Evolutionary conservation across 2,888 invertebrate species (phyloP).

Genomic region (Heliconius hortense): DNA sequence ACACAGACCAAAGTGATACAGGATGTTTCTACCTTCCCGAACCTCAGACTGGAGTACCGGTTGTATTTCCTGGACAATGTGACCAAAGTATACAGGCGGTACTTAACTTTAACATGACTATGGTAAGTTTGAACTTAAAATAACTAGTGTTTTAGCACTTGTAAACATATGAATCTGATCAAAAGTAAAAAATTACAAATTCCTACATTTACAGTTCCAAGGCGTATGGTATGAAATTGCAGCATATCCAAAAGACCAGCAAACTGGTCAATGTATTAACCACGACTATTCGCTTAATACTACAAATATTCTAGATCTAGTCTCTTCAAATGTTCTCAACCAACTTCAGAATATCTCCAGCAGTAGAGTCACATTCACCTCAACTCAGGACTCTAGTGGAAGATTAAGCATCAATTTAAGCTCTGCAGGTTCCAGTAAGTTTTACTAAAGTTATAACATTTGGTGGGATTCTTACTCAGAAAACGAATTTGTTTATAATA

Average conservation of each 20-base stretch:
- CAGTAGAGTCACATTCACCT: conserved; percentile 49
- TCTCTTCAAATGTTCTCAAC: conserved; percentile 53
- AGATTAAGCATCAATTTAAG: conserved; percentile 50
- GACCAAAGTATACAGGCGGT: conserved; percentile 55
- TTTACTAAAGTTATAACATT: not conserved
- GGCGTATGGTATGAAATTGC: conserved; percentile 61
- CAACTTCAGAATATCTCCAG: conserved; percentile 47
- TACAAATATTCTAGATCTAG: conserved; percentile 49
- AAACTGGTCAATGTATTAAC: conserved; percentile 59
- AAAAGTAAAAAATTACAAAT: not conserved
- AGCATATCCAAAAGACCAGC: conserved; percentile 56
- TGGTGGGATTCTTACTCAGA: not conserved
- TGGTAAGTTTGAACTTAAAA: not conserved
- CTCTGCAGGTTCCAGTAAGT: conserved; percentile 47
- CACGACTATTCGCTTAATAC: conserved; percentile 51
- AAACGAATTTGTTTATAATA: not conserved
- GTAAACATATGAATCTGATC: not conserved
- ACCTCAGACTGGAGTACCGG: conserved; percentile 52
- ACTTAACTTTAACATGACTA: conserved; percentile 51
- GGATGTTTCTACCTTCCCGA: conserved; percentile 67
- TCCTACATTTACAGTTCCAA: conserved; percentile 51
- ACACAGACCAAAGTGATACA: conserved; percentile 53
- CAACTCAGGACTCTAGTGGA: conserved; percentile 52
- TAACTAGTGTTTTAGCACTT: not conserved
- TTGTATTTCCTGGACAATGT: conserved; percentile 64